Evolutionary conservation across 2,797 vertebrate genomes (phyloP), one percentile per base, ranked within the genome.

Genomic region (Bryconaethiops microstoma): DNA sequence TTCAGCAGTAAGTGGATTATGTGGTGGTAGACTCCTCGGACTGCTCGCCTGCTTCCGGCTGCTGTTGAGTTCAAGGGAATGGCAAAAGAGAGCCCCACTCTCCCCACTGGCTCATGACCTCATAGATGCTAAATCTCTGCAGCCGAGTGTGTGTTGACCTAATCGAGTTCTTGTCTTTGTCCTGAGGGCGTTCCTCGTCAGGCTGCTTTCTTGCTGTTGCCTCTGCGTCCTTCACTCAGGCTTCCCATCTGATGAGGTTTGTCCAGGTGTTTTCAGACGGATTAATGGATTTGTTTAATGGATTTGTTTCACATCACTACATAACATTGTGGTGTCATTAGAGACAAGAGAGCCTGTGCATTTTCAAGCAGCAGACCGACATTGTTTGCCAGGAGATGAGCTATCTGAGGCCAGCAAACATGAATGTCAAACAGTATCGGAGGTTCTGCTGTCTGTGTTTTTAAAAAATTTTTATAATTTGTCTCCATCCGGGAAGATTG

Each of bases 141-240:
- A 83, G 86, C 86, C 13, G 83, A 82, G 90, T 88, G 87, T 89
- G 87, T 88, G 84, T 88, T 82, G 89, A 91, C 88, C 87, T 95
- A 94, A 95, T 94, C 92, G 92, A 93, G 93, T 94, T 93, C 89
- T 87, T 88, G 92, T 91, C 92, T 93, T 93, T 94, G 92, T 93
- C 91, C 90, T 91, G 83, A 92, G 92, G 92, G 80, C 89, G 69
- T 72, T 55, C 64, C 77, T 76, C 74, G 80, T 85, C 71, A 78
- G 75, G 64, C 21, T 69, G 59, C 67, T 76, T 50, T 78, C 65
- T 76, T 19, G 14, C 55, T 59, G 17, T 7, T 35, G 59, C 55
- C n/a, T 69, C 55, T 12, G 4, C 45, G 42, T 45, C 39, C 70
- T 64, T 67, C 42, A 60, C 2, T 39, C 25, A 13, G 42, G 59